These are phyloP conservation scores for Amphiprion clarkii DNA, from an alignment of 2,797 vertebrate genomes.

Conservation along the genomic window DNA sequence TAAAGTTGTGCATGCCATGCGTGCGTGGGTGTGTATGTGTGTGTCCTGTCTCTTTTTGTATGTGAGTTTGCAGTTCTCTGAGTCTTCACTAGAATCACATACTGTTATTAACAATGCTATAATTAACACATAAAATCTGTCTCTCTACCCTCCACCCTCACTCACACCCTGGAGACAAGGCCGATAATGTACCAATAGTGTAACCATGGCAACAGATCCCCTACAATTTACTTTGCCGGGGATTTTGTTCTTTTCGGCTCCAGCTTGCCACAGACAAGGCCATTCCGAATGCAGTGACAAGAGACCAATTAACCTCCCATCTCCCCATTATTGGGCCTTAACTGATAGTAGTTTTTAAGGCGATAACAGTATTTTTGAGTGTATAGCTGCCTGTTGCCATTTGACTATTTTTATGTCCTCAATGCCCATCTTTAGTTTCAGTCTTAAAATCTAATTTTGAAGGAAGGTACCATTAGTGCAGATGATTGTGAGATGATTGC, in stretches of 20 bases:
- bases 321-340: slow-evolving; percentile 21
- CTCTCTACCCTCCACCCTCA: slow-evolving; percentile 35
- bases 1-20: neutral
- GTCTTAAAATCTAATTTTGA: neutral
- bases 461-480: neutral
- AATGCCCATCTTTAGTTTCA: neutral
- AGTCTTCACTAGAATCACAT: slow-evolving; percentile 54
- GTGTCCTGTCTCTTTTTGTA: slow-evolving; percentile 13
- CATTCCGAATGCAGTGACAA: slow-evolving; percentile 48
- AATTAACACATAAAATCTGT: slow-evolving; percentile 73
- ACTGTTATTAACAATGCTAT: slow-evolving; percentile 73
- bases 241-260: slow-evolving; percentile 73
- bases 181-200: slow-evolving; percentile 61
- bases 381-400: neutral
- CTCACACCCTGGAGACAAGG: slow-evolving; percentile 58
- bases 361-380: slow-evolving; percentile 28
- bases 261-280: slow-evolving; percentile 47
- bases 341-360: slow-evolving; percentile 37
- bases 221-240: slow-evolving; percentile 73
- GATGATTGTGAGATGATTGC: neutral
- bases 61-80: slow-evolving; percentile 44
- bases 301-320: slow-evolving; percentile 56
- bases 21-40: slow-evolving; percentile 6
- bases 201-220: slow-evolving; percentile 82
- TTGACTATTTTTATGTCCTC: neutral